phyloP scores from a whole-genome alignment of 2,797 vertebrate genomes.

The Odontamblyopus rebecca region DNA sequence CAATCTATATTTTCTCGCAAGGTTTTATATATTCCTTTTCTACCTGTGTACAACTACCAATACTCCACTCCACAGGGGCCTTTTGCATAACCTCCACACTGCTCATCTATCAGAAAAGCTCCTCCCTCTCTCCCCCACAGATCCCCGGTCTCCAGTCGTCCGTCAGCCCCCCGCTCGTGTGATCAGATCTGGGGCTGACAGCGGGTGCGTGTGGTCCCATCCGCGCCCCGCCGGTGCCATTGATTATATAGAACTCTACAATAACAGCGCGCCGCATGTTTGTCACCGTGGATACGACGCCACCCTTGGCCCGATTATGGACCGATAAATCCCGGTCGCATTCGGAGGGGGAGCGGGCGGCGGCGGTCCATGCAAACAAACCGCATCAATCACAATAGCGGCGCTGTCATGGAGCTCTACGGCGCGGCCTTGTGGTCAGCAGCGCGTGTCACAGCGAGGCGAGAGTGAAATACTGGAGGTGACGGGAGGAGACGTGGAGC shows the following conservation, averaged over 20 bases:
- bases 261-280: conserved; percentile 54
- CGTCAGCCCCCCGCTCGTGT: conserved; percentile 47
- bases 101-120: conserved; percentile 33
- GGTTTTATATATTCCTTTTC: background rate
- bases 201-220: conserved; percentile 38
- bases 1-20: no score
- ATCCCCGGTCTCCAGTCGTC: conserved; percentile 51
- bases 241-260: conserved; percentile 56
- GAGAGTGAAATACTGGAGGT: conserved; percentile 8
- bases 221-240: conserved; percentile 42
- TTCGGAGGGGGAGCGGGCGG: conserved; percentile 18
- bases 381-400: conserved; percentile 38
- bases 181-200: conserved; percentile 49
- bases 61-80: background rate
- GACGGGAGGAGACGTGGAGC: background rate
- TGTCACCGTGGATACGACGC: conserved; percentile 58
- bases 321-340: conserved; percentile 55
- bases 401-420: conserved; percentile 18
- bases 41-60: background rate
- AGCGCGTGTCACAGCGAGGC: conserved; percentile 5
- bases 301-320: conserved; percentile 52
- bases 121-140: conserved; percentile 49
- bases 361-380: conserved; percentile 43
- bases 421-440: conserved; percentile 38
- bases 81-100: conserved; percentile 44